Percentiles rank a stretch among this genome's conserved stretches.
phyloP scores from a whole-genome alignment of 2,797 vertebrate genomes.

The Danio aesculapii region DNA sequence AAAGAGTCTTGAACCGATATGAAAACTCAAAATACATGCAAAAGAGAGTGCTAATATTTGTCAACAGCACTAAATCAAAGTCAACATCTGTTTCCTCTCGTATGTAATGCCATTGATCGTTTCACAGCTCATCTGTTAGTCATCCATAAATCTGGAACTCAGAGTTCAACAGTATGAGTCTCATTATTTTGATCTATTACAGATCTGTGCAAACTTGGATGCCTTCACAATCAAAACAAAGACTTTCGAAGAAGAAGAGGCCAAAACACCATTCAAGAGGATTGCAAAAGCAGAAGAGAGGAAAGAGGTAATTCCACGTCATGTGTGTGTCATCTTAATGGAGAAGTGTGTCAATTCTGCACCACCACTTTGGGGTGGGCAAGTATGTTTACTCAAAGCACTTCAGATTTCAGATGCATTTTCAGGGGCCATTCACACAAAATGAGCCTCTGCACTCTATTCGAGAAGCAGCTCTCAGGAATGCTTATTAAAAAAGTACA shows the following conservation, averaged over 20 bases:
- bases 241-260: slow-evolving; percentile 74
- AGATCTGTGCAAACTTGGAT: slow-evolving; percentile 97
- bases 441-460: no score
- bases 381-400: neutral
- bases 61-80: neutral
- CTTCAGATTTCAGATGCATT: neutral
- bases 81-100: neutral
- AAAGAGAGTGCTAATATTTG: neutral
- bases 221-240: slow-evolving; percentile 89
- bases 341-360: neutral
- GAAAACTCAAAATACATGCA: no score
- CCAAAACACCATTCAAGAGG: slow-evolving; percentile 84
- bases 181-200: slow-evolving; percentile 48
- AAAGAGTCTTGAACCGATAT: neutral
- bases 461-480: no score
- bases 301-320: slow-evolving; percentile 75
- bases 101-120: neutral
- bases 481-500: no score
- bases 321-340: neutral
- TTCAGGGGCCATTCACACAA: no score
- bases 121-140: slow-evolving; percentile 3
- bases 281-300: slow-evolving; percentile 83
- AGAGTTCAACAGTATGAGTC: neutral
- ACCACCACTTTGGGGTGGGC: neutral
- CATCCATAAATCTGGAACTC: neutral